Evolutionary conservation across 2,113 vertebrate genomes (phyloP), one percentile per base, ranked within the genome.

Genomic region (Engystomops pustulosus): DNA sequence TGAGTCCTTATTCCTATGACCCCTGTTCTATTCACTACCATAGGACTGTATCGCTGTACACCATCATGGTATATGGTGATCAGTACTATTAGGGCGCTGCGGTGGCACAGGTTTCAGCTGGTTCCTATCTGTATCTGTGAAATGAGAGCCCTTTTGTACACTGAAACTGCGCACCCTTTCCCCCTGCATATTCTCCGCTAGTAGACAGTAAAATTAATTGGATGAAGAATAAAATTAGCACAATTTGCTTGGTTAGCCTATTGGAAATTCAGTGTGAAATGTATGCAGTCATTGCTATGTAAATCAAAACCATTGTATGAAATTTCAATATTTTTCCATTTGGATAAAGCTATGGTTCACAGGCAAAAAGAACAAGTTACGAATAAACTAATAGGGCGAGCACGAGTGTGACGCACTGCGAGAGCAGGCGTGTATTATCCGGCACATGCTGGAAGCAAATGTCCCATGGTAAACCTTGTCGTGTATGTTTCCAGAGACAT

Each of bases 321-420:
- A 76, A 84, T 76, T 84, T 67, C 74, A 32, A 68, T 47, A 76
- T 67, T 65, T 83, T 84, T 82, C 69, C 27, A 84, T 84, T 76
- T 76, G 44, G 71, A 27, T 51, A 68, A 84, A 38, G 81, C 53
- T 77, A 34, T 51, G 44, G 55, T 75, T 76, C 41, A 38, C 30
- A 51, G 69, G 30, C 69, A 45, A 36, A 67, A 30, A 41, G 38
- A 65, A 76, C 53, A 83, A 65, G 38, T 84, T 53, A 51, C 55
- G 23, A 74, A 84, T 53, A 67, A 10, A 44, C 47, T n/a, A n/a
- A n/a, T n/a, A n/a, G n/a, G n/a, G n/a, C 6, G 25, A 49, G 55
- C 25, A 58, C 44, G 27, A 41, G 27, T 75, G 14, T 49, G 80
- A 83, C 41, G 62, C 36, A 65, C 25, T 36, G 27, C 4, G 32